Evolutionary conservation across 1,140 invertebrate species (phyloP).

Genomic region (Cepaea nemoralis): DNA sequence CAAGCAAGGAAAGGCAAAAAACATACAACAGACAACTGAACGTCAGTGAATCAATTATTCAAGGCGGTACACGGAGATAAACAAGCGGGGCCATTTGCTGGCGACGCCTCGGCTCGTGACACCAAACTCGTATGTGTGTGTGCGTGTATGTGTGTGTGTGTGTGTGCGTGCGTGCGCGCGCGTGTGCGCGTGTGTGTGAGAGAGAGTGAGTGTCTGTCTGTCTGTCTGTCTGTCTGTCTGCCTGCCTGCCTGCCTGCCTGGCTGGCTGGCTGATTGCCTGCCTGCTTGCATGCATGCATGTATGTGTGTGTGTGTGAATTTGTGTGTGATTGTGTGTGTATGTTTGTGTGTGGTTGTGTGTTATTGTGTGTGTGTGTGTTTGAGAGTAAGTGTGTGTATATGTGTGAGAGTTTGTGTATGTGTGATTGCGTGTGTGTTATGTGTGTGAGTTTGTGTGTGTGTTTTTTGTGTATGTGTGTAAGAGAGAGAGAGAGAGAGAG

Average conservation of each 20-base stretch:
- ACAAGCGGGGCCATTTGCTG: too few relatives aligned
- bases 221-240: too few relatives aligned
- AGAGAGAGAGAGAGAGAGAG: background rate
- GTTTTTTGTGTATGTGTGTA: too few relatives aligned
- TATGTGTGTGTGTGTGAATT: background rate
- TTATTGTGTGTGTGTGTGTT: background rate
- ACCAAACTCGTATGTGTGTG: too few relatives aligned
- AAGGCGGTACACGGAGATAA: too few relatives aligned
- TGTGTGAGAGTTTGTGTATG: background rate
- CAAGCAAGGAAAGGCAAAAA: too few relatives aligned
- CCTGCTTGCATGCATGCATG: background rate
- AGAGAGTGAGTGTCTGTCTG: background rate
- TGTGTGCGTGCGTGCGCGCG: constrained; percentile 1
- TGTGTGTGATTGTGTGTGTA: too few relatives aligned
- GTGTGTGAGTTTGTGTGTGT: background rate
- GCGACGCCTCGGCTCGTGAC: too few relatives aligned
- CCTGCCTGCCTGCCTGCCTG: too few relatives aligned
- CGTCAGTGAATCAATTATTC: too few relatives aligned
- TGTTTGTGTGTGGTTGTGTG: constrained; percentile 2
- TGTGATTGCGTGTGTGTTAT: constrained; percentile 3
- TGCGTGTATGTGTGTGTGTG: constrained; percentile 3
- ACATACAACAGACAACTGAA: too few relatives aligned
- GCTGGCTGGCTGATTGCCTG: background rate
- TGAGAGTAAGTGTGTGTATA: background rate
- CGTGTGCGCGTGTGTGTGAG: constrained; percentile 18